These are phyloP conservation scores for pig (Sus scrofa) DNA, from an alignment of 2,113 vertebrate species.

Conservation along the genomic window T2T-Sscrofa CM000817.6:1421501-1422000, in stretches of 20 bases:
- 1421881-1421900: slow-evolving; percentile 88
- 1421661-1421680: fast-evolving
- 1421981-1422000: slow-evolving; percentile 99
- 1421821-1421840: slow-evolving; percentile 96
- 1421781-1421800: slow-evolving; percentile 92
- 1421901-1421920: fast-evolving
- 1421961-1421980: slow-evolving; percentile 95
- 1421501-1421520: fast-evolving
- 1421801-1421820: slow-evolving; percentile 96
- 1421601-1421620: fast-evolving
- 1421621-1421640: no score
- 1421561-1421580: neutral
- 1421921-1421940: fast-evolving
- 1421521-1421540: no score
- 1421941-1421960: slow-evolving; percentile 90
- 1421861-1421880: slow-evolving; percentile 97
- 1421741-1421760: slow-evolving; percentile 89
- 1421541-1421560: neutral
- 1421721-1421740: fast-evolving
- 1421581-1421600: neutral
- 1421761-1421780: slow-evolving; percentile 93
- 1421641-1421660: neutral
- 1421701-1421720: fast-evolving
- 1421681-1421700: fast-evolving
- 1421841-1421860: slow-evolving; percentile 97